phyloP scores from a whole-genome alignment of 1,140 invertebrate genomes.

The Anastrepha obliqua region DNA sequence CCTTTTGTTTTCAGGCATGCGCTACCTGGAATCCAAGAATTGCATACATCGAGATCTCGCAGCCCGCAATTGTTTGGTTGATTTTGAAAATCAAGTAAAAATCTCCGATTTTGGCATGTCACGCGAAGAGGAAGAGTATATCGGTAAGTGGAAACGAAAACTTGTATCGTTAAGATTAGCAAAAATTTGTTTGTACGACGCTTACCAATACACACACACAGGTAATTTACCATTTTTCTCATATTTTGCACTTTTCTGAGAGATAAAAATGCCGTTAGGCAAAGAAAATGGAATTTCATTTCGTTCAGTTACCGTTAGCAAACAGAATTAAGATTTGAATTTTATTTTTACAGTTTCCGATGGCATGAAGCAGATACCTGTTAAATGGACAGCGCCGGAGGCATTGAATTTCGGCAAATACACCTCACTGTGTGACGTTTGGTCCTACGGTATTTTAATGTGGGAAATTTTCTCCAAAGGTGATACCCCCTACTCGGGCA shows the following conservation, averaged over 20 bases:
- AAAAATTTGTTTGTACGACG: neutral
- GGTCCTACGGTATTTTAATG: conserved; percentile 97
- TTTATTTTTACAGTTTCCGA: conserved; percentile 83
- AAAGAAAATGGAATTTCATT: too few relatives aligned
- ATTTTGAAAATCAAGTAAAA: conserved; percentile 91
- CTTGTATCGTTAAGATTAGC: neutral
- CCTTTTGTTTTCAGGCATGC: conserved; percentile 79
- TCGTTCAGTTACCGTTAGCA: too few relatives aligned
- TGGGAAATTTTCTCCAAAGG: conserved; percentile 98
- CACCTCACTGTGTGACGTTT: conserved; percentile 98
- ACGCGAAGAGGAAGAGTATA: conserved; percentile 96
- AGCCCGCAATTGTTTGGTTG: conserved; percentile 90
- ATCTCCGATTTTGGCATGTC: conserved; percentile 99
- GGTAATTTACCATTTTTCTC: too few relatives aligned
- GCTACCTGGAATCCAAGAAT: conserved; percentile 95
- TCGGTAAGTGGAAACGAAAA: conserved; percentile 70
- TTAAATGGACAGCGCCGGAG: conserved; percentile 98
- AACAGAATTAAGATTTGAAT: too few relatives aligned
- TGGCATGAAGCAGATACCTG: conserved; percentile 98
- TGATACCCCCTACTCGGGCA: conserved; percentile 93
- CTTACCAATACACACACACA: too few relatives aligned
- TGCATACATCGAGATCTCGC: conserved; percentile 98
- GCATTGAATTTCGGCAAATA: conserved; percentile 97
- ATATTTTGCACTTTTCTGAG: too few relatives aligned
- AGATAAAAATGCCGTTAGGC: too few relatives aligned